Base-by-base conservation (phyloP, 2,797 vertebrate genomes). In the Triplophysa yarkandensis region DNA sequence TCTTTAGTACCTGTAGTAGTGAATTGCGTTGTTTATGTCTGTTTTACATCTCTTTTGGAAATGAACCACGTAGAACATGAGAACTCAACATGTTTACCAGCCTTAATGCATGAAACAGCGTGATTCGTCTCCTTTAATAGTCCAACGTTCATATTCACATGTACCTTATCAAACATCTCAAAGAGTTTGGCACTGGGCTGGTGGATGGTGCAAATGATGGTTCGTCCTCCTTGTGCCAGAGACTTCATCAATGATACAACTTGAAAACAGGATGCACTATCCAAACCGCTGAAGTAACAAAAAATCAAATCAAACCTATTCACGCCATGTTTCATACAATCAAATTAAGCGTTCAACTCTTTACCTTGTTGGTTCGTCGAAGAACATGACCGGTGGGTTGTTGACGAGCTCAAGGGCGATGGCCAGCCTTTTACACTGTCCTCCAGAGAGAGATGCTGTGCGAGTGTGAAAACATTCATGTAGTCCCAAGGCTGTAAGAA, bases 341-440 rank as follows among this genome's bases (percentile, higher is more conserved):
- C 11, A 10, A 65, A 11, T 4, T 16, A 41, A 41, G 13, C 39
- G 13, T 41, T n/a, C 44, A 46, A 10, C 32, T 44, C n/a, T 71
- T 84, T 71, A 98, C 96, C 96, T 98, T 34, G 96, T 98, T 81
- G 96, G 96, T 80, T 98, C 96, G 1, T 98, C 96, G 43, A 98
- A 98, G 90, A 98, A 98, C 96, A 98, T 98, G 86, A 98, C 93
- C 0, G 96, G 96, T 0, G 96, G 96, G 76, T 98, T 98, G 92
- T 97, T 98, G 84, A 98, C 96, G 75, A 98, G 91, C 82, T 98
- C 96, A 54, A 98, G 89, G 28, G 95, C 96, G 6, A 98, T 98
- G 82, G 96, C 95, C 72, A 98, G 89, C 9, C 96, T 93, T 84
- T 98, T 98, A 80, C 95, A 92, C 86, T 98, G 95, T 0, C 96